Evolutionary conservation across 2,113 vertebrate species (phyloP).

Genomic region (Morone chrysops): DNA sequence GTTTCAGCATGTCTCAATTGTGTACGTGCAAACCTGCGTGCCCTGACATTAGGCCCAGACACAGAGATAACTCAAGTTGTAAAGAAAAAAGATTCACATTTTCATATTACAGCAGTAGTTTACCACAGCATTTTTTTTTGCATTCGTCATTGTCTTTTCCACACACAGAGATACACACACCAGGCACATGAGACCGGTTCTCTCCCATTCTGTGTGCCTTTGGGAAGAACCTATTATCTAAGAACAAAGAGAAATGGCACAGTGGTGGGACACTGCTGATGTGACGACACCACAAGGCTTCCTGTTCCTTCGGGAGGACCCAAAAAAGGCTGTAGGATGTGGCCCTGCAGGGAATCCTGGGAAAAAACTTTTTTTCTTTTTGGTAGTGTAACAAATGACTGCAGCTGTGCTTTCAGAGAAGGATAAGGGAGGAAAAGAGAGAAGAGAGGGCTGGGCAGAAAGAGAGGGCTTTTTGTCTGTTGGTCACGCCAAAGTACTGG

Average conservation of each 20-base stretch:
- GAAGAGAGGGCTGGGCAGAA: slow-evolving; percentile 50
- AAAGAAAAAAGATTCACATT: slow-evolving; percentile 41
- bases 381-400: slow-evolving; percentile 71
- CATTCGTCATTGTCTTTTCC: slow-evolving; percentile 35
- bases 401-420: slow-evolving; percentile 74
- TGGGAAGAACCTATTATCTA: slow-evolving; percentile 59
- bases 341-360: slow-evolving; percentile 72
- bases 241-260: slow-evolving; percentile 56
- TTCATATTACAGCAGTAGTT: slow-evolving; percentile 22
- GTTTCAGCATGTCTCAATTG: slow-evolving; percentile 47
- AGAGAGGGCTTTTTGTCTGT: slow-evolving; percentile 72
- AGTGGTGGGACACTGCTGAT: slow-evolving; percentile 41
- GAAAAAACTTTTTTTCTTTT: slow-evolving; percentile 44
- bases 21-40: slow-evolving; percentile 23
- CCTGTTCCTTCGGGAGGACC: slow-evolving; percentile 55
- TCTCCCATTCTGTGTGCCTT: slow-evolving; percentile 20
- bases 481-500: slow-evolving; percentile 70
- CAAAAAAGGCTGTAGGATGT: slow-evolving; percentile 63
- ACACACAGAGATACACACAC: slow-evolving; percentile 14
- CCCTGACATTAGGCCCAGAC: slow-evolving; percentile 13
- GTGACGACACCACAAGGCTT: slow-evolving; percentile 63
- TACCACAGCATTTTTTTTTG: slow-evolving; percentile 18
- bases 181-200: slow-evolving; percentile 30
- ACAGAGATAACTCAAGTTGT: slow-evolving; percentile 15
- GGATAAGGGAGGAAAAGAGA: slow-evolving; percentile 56